Base-by-base conservation (phyloP, 2,113 vertebrate species). In the Symphodus melops region DNA sequence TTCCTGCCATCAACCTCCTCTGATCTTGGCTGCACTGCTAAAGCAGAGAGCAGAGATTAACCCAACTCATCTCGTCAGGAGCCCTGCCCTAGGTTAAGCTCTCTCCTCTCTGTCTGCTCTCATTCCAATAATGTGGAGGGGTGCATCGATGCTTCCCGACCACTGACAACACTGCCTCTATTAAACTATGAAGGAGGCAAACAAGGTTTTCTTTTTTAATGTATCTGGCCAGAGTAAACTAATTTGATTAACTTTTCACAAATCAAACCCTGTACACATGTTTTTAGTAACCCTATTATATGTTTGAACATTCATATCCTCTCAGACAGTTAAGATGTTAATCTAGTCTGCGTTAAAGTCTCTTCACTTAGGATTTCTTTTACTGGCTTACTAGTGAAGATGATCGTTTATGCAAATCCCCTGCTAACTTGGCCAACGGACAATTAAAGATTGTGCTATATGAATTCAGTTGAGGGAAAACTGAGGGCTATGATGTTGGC, bases 21-120 rank as follows among this genome's bases (percentile, higher is more conserved):
- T 65, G 41, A 46, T 70, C 42, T 49, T 49, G 36, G 54, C 63
- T 73, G 68, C 46, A 55, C 84, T 44, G 77, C 85, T 83, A 77
- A 77, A 80, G 72, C 52, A 70, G 61, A 57, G 44, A 82, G 75
- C 69, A 21, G 76, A 81, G 89, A 90, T 92, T 91, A 92, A 75
- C 61, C 84, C 57, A 37, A 72, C 83, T 91, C 85, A 86, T 91
- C 83, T 72, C 25, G 21, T 87, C 79, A 83, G 77, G 59, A 85
- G 81, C 48, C 7, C 63, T 52, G 74, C 48, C 64, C 60, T 21
- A n/a, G 65, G 72, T 81, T 86, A 79, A 89, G 67, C 77, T 75
- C 67, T n/a, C 57, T 44, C 67, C 52, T 33, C 36, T 20, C 68
- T 69, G 39, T n/a, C 13, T 54, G 58, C 12, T 48, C 46, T 48